Base-by-base conservation (phyloP, 1,140 invertebrate species). In the Medauroidea extradentata region DNA sequence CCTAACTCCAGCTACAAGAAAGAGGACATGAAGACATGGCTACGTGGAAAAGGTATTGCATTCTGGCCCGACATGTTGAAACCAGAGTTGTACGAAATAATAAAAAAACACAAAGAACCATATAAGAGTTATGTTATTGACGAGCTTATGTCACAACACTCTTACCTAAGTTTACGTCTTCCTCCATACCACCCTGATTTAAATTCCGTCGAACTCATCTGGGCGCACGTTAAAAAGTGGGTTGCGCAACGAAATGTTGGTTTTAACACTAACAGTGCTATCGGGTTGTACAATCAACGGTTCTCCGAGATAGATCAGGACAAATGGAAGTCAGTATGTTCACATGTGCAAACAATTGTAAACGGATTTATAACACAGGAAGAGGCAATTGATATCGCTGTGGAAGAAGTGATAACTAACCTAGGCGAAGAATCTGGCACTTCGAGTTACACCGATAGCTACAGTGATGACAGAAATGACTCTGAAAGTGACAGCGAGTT, bases 201-300 rank as follows among this genome's bases (percentile, higher is more conserved):
- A 11, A 69, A 69, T 49, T 65, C 67, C 2, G 64, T 69, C 29
- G 66, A 68, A 53, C 24, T 63, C 7, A 53, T 65, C n/a, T 66
- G 67, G 64, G 55, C 55, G 18, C n/a, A 60, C 27, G 25, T 65
- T 5, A 65, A 65, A 51, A 11, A 52, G 16, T 4, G 50, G 23
- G 59, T 62, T 23, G 48, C 51, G 24, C 49, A 21, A 21, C 16
- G 24, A 51, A 51, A 18, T 16, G 25, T 51, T 51, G 49, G 11
- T 34, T 34, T 34, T 34, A 34, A 34, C 29, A 34, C 11, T 34
- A 34, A 34, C 4, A 34, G 29, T 34, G 29, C 29, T 34, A 34
- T 34, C 29, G 29, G 4, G 4, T 34, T 34, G 29, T 51, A 16
- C 25, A n/a, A 25, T 24, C 49, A 51, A 51, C 19, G 25, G 24